A percentile compares a stretch with the other conserved stretches of the same genome.
These are phyloP conservation scores for Pangasius djambal DNA, from an alignment of 2,797 vertebrate genomes.

Conservation along the genomic window DNA sequence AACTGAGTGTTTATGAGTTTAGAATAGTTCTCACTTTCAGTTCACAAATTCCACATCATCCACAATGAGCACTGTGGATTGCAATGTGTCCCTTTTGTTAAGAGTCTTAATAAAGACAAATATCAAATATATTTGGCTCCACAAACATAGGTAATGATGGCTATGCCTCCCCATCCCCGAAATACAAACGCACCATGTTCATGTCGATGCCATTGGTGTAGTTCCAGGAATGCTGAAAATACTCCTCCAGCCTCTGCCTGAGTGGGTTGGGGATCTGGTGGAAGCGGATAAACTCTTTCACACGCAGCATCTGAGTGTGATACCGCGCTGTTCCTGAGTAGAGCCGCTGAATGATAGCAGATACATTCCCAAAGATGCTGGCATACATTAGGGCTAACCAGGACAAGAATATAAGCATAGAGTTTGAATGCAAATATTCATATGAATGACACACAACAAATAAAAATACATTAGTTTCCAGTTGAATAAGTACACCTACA, in stretches of 20 bases:
- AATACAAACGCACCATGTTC: constrained; percentile 89
- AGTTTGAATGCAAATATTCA: constrained; percentile 31
- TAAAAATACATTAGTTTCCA: background rate
- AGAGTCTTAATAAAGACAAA: background rate
- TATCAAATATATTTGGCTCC: background rate
- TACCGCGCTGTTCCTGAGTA: constrained; percentile 97
- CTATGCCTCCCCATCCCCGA: background rate
- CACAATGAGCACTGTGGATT: background rate
- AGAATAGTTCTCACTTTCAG: background rate
- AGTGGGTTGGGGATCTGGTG: constrained; percentile 98
- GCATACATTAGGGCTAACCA: constrained; percentile 95
- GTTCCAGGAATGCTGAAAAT: constrained; percentile 98
- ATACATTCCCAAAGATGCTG: constrained; percentile 99
- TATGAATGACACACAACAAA: background rate
- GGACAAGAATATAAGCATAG: constrained; percentile 58
- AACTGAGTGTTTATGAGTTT: background rate
- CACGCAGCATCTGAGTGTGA: constrained; percentile 97
- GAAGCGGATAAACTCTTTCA: constrained; percentile 98
- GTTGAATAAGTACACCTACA: background rate
- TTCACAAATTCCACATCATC: background rate
- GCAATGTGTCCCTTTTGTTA: background rate
- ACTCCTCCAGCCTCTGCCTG: constrained; percentile 94
- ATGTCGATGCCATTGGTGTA: constrained; percentile 99
- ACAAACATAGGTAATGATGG: background rate
- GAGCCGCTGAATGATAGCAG: constrained; percentile 98